These are phyloP conservation scores for Chrysochloris asiatica DNA, from an alignment of 2,113 vertebrate genomes.

Conservation along the genomic window DNA sequence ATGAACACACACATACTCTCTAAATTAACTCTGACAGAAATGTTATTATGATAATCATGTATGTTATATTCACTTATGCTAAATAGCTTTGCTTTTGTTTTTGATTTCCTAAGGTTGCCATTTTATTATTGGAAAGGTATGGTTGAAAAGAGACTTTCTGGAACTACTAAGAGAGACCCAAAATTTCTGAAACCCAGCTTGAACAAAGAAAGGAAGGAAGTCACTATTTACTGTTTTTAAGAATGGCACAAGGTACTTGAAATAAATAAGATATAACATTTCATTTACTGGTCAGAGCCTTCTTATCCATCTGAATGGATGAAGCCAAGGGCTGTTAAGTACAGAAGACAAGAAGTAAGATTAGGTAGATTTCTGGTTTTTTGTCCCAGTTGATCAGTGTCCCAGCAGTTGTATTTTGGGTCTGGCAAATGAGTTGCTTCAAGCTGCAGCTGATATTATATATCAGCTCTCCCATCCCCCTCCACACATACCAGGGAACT, in stretches of 20 bases:
- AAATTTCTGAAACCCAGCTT: neutral
- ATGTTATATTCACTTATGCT: neutral
- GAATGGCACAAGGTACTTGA: neutral
- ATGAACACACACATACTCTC: neutral
- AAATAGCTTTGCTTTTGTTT: neutral
- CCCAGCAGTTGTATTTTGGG: neutral
- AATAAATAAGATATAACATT: neutral
- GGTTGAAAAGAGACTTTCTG: neutral
- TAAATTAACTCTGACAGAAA: neutral
- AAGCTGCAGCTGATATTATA: neutral
- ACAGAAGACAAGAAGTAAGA: no score
- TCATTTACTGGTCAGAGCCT: neutral
- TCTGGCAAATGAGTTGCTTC: neutral
- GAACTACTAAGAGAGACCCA: neutral
- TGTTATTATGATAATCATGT: neutral
- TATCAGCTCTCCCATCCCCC: neutral
- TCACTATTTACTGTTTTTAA: neutral
- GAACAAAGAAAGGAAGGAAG: neutral
- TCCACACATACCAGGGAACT: neutral
- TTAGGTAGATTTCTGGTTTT: no score
- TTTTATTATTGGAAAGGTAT: neutral
- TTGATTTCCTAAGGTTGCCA: neutral
- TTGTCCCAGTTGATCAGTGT: neutral
- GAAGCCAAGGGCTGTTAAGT: no score
- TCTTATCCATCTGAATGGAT: neutral